Base-by-base conservation (phyloP, 2,888 invertebrate genomes). In the Icerya purchasi region DNA sequence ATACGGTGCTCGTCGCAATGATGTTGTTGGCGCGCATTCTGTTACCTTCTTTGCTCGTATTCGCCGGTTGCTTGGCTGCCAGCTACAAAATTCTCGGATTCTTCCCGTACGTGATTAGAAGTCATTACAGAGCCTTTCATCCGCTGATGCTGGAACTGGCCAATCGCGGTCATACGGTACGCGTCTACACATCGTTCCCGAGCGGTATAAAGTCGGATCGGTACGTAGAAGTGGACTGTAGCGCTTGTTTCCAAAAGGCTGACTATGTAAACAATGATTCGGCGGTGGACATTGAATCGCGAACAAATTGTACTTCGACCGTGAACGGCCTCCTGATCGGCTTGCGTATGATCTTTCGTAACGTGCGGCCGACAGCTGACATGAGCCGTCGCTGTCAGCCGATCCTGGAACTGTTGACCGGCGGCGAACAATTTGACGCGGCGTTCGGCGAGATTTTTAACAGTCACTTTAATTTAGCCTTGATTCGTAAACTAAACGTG, bases 381-480 rank as follows among this genome's bases (percentile, higher is more conserved):
- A 8, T 14, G 8, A 14, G 5, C 14, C 14, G 5, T 8, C 36
- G 14, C 8, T 36, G 36, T 14, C 8, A 36, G 14, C 36, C 36
- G 36, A 36, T 36, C 14, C 14, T 36, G 14, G 8, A 36, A 36
- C 14, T 36, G 36, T 8, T 36, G 36, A 8, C 36, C 14, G 5
- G 8, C 8, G 5, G 8, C 14, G 14, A 5, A 14, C 20, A 21
- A 36, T 60, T 25, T 66, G 84, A 87, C 69, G 69, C 86, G 0
- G 74, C 84, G 3, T 68, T 86, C 1, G 72, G 79, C 58, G 85
- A 86, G 70, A 77, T 77, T 60, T 86, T 86, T 68, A 83, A 83
- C 64, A 77, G 78, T 56, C 82, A 86, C 67, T 84, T 86, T 68
- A 78, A 79, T 68, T 70, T 83, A 64, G 81, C 79, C 1, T 69